Percentiles rank a stretch among this genome's conserved stretches.
Conservation (phyloP, 2,797 vertebrate genomes). For the Sebastes nivosus region DNA sequence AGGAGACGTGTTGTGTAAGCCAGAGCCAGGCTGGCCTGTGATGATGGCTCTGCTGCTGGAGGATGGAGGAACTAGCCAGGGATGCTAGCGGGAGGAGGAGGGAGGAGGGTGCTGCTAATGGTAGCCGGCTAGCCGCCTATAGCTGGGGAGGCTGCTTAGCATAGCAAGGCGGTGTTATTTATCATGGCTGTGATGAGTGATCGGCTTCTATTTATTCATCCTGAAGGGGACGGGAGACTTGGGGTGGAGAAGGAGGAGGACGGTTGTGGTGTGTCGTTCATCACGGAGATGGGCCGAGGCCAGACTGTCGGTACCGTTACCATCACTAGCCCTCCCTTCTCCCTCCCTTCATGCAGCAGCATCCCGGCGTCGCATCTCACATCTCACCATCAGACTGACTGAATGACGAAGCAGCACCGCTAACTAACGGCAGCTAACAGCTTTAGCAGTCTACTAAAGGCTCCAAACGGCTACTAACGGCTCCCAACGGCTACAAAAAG, state of each 20-base stretch:
- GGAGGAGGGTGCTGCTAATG: constrained; percentile 33
- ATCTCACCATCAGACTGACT: constrained; percentile 31
- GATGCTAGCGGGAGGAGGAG: constrained; percentile 58
- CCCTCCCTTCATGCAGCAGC: constrained; percentile 44
- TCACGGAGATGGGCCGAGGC: constrained; percentile 60
- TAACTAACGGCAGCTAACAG: constrained; percentile 1
- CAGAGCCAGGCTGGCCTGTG: constrained; percentile 47
- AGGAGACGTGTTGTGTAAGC: neutral
- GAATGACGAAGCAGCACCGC: constrained; percentile 62
- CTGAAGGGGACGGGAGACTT: neutral
- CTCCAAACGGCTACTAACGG: too few relatives aligned
- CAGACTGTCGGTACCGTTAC: constrained; percentile 54
- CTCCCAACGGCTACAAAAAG: too few relatives aligned
- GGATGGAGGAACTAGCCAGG: constrained; percentile 60
- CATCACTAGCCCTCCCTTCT: constrained; percentile 31
- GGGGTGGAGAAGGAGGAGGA: neutral
- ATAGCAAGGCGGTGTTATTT: neutral
- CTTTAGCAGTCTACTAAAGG: too few relatives aligned
- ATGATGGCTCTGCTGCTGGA: constrained; percentile 43
- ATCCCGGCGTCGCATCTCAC: constrained; percentile 68
- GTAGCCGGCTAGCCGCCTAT: constrained; percentile 45
- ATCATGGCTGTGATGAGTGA: neutral
- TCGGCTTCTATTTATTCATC: neutral
- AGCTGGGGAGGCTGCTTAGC: constrained; percentile 12
- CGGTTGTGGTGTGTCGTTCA: constrained; percentile 27